phyloP scores from a whole-genome alignment of 1,140 invertebrate genomes.

The Aphelinus certus region DNA sequence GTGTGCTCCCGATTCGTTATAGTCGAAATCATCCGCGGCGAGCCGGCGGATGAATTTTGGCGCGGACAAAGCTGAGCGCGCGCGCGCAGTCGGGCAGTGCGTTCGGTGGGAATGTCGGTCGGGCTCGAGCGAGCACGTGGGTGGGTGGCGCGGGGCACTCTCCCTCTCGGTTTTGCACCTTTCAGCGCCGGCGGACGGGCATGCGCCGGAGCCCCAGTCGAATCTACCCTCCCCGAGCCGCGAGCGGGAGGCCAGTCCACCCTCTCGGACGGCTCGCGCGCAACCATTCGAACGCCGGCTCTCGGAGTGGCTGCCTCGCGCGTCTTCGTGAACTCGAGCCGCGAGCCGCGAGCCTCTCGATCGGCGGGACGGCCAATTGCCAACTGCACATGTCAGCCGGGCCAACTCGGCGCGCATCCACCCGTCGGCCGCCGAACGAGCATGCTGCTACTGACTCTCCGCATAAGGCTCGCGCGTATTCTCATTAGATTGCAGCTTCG shows the following conservation, averaged over 20 bases:
- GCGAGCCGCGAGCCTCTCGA: background rate
- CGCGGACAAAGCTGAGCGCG: no score
- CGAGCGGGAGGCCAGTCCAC: background rate
- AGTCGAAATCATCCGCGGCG: no score
- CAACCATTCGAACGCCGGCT: slow-evolving; percentile 56
- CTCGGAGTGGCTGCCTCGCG: slow-evolving; percentile 53
- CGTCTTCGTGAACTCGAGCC: background rate
- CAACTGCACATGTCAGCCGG: background rate
- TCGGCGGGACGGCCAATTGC: no score
- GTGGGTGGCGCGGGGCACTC: background rate
- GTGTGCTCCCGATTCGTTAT: no score
- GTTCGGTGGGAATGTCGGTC: no score
- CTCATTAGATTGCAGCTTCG: slow-evolving; percentile 14
- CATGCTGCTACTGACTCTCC: slow-evolving; percentile 23
- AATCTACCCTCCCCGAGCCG: no score
- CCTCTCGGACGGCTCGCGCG: slow-evolving; percentile 38
- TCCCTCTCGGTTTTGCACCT: slow-evolving; percentile 29
- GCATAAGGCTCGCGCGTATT: slow-evolving; percentile 13
- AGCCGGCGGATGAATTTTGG: no score
- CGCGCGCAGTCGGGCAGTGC: no score
- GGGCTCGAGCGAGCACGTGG: no score
- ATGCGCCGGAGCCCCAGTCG: no score
- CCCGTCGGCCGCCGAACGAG: background rate
- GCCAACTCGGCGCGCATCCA: background rate
- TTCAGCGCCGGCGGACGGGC: slow-evolving; percentile 11